Conservation (phyloP, 2,888 invertebrate species). For the Epinotia bilunana region DNA sequence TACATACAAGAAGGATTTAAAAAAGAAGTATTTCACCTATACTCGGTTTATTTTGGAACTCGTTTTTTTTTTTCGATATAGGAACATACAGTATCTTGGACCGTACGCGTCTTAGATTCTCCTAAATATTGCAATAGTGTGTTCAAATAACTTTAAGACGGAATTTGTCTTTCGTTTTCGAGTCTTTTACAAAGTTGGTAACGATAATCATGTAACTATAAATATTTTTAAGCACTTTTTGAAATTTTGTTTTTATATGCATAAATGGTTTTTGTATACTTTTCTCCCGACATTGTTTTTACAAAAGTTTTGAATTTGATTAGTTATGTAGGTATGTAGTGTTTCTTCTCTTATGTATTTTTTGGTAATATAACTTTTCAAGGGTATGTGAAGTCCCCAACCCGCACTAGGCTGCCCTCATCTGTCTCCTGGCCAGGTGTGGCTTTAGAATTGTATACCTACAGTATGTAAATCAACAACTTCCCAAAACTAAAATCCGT, state of each 20-base stretch:
- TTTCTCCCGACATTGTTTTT: neutral
- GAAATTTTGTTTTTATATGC: neutral
- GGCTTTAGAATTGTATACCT: too few species aligned
- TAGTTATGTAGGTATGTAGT: neutral
- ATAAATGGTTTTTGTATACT: neutral
- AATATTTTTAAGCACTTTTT: neutral
- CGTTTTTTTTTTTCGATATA: too few species aligned
- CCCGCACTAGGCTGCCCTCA: too few species aligned
- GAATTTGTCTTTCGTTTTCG: neutral
- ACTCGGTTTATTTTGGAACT: too few species aligned
- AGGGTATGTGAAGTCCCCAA: too few species aligned
- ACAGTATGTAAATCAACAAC: too few species aligned
- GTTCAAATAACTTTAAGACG: constrained; percentile 6
- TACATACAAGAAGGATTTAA: too few species aligned
- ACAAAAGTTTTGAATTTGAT: neutral
- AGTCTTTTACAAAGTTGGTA: neutral
- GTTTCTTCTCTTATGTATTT: neutral
- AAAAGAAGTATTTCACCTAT: too few species aligned
- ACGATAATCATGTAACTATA: neutral
- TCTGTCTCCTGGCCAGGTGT: too few species aligned
- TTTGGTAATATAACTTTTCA: neutral
- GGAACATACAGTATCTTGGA: too few species aligned
- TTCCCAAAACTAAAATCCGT: too few species aligned
- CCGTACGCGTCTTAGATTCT: too few species aligned
- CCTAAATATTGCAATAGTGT: neutral